A percentile compares a stretch with the other conserved stretches of the same genome.
Evolutionary conservation across 1,140 invertebrate genomes (phyloP).

Genomic region (Drosophila cardini): DNA sequence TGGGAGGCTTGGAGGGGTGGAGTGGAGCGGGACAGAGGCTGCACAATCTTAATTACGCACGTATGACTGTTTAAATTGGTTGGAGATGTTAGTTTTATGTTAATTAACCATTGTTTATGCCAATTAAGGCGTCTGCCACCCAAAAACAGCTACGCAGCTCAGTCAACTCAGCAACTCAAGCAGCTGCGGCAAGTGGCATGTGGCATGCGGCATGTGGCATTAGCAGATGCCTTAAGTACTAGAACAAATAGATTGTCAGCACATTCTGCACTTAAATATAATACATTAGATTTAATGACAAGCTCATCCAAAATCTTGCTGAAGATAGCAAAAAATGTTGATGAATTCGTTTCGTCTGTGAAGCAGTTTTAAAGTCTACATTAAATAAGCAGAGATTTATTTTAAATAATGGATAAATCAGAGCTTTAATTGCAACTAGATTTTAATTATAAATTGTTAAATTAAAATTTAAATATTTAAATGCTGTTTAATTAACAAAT

Average conservation of each 20-base stretch:
- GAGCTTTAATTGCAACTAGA: too few species aligned
- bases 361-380: too few species aligned
- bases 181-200: background rate
- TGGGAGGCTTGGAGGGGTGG: too few species aligned
- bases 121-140: conserved; percentile 56
- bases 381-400: too few species aligned
- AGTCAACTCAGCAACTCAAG: background rate
- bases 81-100: conserved; percentile 80
- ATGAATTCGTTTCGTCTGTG: too few species aligned
- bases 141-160: background rate
- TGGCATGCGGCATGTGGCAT: conserved; percentile 11
- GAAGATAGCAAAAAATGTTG: background rate
- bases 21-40: background rate
- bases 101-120: conserved; percentile 80
- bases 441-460: too few species aligned
- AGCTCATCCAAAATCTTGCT: background rate
- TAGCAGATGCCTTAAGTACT: conserved; percentile 17
- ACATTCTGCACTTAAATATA: conserved; percentile 3
- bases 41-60: conserved; percentile 69
- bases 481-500: too few species aligned
- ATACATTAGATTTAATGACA: conserved; percentile 6
- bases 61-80: conserved; percentile 75
- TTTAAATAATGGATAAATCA: too few species aligned
- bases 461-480: too few species aligned
- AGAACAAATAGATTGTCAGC: conserved; percentile 19